Base-by-base conservation (phyloP, 1,140 invertebrate genomes). In the Eumaeus atala region DNA sequence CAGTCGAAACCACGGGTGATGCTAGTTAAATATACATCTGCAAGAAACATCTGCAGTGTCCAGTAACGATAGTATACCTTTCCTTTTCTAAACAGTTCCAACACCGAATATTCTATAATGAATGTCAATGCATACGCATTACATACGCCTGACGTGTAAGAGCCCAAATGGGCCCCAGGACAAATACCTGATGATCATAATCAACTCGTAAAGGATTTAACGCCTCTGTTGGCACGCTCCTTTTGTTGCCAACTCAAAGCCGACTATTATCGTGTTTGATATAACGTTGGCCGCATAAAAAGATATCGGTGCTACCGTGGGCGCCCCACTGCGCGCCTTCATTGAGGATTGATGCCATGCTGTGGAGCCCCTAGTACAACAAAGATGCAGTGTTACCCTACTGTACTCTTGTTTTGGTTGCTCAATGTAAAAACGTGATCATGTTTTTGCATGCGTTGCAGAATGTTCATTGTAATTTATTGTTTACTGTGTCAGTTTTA, bases 131-230 rank as follows among this genome's bases (percentile, higher is more conserved):
- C 38, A 62, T 56, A 42, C 17, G 51, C 62, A 53, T 70, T 64
- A 49, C 35, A 56, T 44, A 77, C 74, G 77, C 79, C 68, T 75
- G 73, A 61, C 59, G 61, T 58, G 62, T 70, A 73, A 70, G 66
- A 62, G 54, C 64, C 65, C 37, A 71, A 68, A 69, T 61, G 70
- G 67, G 67, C 69, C 60, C 70, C 67, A 69, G 77, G 80, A 86
- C 78, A 81, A 82, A 84, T 71, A 70, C 72, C 71, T 77, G 68
- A 78, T 72, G 69, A 81, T 80, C 72, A 75, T 77, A 80, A 73
- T 82, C 79, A 80, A 82, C 83, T 86, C 79, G 83, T 83, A 82
- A 84, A 82, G 83, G 83, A 86, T 86, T 86, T 86, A 86, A 86
- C 83, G 83, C 81, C 81, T 86, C 76, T 64, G 79, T 86, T 86